A percentile compares a stretch with the other conserved stretches of the same genome.
These are phyloP conservation scores for Archivesica marissinica DNA, from an alignment of 1,140 invertebrate genomes.

Conservation along the genomic window DNA sequence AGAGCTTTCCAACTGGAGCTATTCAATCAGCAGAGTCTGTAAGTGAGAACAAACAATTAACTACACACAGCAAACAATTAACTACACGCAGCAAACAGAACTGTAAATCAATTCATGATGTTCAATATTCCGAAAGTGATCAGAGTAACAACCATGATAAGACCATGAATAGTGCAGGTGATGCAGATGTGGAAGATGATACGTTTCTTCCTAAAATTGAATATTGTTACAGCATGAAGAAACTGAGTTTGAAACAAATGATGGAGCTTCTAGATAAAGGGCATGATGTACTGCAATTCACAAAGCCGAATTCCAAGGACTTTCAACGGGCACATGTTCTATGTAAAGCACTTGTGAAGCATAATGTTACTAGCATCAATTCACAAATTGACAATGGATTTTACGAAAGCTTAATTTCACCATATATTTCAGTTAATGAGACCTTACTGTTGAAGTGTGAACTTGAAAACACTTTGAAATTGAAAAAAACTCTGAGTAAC, in stretches of 20 bases:
- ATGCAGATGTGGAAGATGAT: not conserved
- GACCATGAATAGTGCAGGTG: not conserved
- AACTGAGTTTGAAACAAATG: slow-evolving; percentile 10
- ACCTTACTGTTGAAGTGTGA: not conserved
- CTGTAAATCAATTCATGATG: not conserved
- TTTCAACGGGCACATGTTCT: not conserved
- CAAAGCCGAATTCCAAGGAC: not conserved
- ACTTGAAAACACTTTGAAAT: not conserved
- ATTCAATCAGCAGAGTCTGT: not conserved
- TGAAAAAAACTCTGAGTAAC: not conserved
- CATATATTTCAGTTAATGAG: slow-evolving; percentile 6
- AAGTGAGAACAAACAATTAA: not conserved
- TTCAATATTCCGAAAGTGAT: not conserved
- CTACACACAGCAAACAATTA: not conserved
- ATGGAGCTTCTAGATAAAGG: slow-evolving; percentile 7
- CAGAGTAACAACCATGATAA: not conserved
- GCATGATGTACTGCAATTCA: not conserved
- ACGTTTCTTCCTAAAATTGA: not conserved
- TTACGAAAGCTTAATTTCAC: not conserved
- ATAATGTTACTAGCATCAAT: not conserved
- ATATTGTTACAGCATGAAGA: slow-evolving; percentile 28
- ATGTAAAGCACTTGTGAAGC: not conserved
- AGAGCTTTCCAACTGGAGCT: too few species aligned
- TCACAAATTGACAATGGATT: not conserved
- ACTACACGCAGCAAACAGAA: not conserved